phyloP scores from a whole-genome alignment of 1,140 invertebrate species.

The Cotesia chilonis region DNA sequence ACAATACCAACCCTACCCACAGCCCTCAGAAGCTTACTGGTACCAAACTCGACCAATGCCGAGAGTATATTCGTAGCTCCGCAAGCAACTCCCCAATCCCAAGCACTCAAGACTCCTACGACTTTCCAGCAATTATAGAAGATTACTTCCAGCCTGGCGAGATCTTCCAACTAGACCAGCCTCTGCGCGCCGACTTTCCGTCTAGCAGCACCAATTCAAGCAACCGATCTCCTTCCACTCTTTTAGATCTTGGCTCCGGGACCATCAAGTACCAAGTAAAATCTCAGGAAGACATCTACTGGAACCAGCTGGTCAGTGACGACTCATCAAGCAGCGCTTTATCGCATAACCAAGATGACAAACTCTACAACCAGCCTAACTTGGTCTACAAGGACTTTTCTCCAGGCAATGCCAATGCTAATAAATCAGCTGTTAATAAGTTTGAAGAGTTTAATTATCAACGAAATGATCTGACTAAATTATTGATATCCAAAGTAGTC shows the following conservation, averaged over 20 bases:
- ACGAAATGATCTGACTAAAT: neutral
- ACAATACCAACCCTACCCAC: slow-evolving; percentile 49
- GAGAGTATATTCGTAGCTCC: slow-evolving; percentile 47
- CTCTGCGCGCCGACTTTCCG: slow-evolving; percentile 71
- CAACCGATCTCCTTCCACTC: slow-evolving; percentile 71
- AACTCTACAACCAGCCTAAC: slow-evolving; percentile 3
- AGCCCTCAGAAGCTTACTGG: slow-evolving; percentile 55
- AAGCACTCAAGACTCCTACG: slow-evolving; percentile 56
- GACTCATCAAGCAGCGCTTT: slow-evolving; percentile 67
- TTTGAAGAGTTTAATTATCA: neutral
- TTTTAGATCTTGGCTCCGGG: slow-evolving; percentile 76
- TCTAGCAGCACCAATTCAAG: slow-evolving; percentile 58
- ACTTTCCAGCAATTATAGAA: slow-evolving; percentile 68
- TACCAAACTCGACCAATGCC: slow-evolving; percentile 48
- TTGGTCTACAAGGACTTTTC: too few relatives aligned
- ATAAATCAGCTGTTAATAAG: slow-evolving; percentile 33
- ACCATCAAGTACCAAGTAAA: slow-evolving; percentile 68
- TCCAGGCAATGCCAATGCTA: too few relatives aligned
- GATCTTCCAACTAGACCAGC: slow-evolving; percentile 80
- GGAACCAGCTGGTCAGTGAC: slow-evolving; percentile 60
- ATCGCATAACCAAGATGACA: slow-evolving; percentile 42
- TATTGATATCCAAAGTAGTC: too few relatives aligned
- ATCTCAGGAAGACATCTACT: slow-evolving; percentile 53
- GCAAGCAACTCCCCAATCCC: slow-evolving; percentile 54
- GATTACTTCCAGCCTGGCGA: slow-evolving; percentile 82